These are phyloP conservation scores for Marronus borbonicus DNA, from an alignment of 2,888 invertebrate genomes.

Conservation along the genomic window DNA sequence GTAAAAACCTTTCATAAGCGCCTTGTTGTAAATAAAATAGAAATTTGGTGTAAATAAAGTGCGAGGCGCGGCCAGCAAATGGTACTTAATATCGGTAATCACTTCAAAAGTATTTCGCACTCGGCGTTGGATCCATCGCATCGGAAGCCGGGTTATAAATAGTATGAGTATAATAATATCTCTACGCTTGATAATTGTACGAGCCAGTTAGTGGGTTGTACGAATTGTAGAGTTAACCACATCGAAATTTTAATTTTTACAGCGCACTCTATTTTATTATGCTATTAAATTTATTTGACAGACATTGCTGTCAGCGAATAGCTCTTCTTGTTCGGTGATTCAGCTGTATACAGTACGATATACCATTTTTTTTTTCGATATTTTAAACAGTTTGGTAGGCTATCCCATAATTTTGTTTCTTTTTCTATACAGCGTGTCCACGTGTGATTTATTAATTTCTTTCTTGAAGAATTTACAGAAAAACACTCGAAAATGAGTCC, in stretches of 20 bases:
- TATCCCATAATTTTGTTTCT: too few relatives aligned
- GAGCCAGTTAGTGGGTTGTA: not conserved
- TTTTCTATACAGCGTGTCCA: too few relatives aligned
- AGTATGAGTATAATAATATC: slow-evolving; percentile 22
- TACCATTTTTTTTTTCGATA: too few relatives aligned
- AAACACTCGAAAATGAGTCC: too few relatives aligned
- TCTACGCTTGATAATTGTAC: too few relatives aligned
- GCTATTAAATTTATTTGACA: slow-evolving; percentile 10
- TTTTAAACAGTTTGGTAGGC: too few relatives aligned
- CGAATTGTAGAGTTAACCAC: not conserved
- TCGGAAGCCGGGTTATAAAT: slow-evolving; percentile 30
- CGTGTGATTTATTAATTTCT: too few relatives aligned
- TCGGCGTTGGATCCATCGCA: not conserved
- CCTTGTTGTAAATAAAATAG: not conserved
- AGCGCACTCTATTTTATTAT: slow-evolving; percentile 11
- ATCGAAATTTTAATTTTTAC: slow-evolving; percentile 27
- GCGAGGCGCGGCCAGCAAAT: too few relatives aligned
- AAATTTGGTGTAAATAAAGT: not conserved
- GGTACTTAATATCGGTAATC: slow-evolving; percentile 14
- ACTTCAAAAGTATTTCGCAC: slow-evolving; percentile 5
- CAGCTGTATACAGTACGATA: too few relatives aligned
- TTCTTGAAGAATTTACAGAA: too few relatives aligned
- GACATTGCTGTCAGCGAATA: too few relatives aligned
- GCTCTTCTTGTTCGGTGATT: too few relatives aligned
- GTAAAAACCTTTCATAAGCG: not conserved